Base-by-base conservation (phyloP, 2,797 vertebrate genomes). In the Myotis myotis region DNA sequence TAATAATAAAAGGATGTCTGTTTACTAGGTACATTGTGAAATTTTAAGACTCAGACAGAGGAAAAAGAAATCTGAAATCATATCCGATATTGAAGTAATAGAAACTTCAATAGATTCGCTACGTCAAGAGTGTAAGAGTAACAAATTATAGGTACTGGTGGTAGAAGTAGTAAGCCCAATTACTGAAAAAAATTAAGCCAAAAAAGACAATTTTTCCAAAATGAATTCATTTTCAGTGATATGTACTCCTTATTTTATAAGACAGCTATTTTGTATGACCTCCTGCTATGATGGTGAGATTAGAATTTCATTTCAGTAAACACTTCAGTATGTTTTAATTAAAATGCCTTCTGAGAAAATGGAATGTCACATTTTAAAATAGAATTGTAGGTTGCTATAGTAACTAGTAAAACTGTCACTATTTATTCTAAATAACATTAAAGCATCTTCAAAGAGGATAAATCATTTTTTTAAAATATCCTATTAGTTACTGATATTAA, bases 291-390 rank as follows among this genome's bases (percentile, higher is more conserved):
- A 94, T 78, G 53, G 17, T 82, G 57, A 94, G 66, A 90, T 87
- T 87, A 93, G 64, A 47, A 92, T 96, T 84, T 97, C 11, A 97
- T 93, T 90, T 97, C 86, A 96, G 81, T 97, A 82, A 96, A 97
- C 88, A 96, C 47, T 74, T 64, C 30, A 89, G 28, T 95, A 90
- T 88, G 84, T 97, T 41, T 36, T 89, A 90, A 38, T 44, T 91
- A 89, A 44, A 80, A 70, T 57, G 93, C 53, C 88, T 97, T 93
- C 44, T 88, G 55, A 93, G 68, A 95, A 93, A 97, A 96, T 30
- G 78, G 11, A 89, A n/a, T 9, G 57, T 20, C 25, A 91, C 85
- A 70, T 96, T 97, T 97, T 82, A 0, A 96, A 98, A 92, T n/a
- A 78, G 62, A 60, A 41, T 79, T 55, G 79, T 3, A 25, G 28